Evolutionary conservation across 1,140 invertebrate species (phyloP), one percentile per base, ranked within the genome.

Genomic region (Drosophila ohnishii): DNA sequence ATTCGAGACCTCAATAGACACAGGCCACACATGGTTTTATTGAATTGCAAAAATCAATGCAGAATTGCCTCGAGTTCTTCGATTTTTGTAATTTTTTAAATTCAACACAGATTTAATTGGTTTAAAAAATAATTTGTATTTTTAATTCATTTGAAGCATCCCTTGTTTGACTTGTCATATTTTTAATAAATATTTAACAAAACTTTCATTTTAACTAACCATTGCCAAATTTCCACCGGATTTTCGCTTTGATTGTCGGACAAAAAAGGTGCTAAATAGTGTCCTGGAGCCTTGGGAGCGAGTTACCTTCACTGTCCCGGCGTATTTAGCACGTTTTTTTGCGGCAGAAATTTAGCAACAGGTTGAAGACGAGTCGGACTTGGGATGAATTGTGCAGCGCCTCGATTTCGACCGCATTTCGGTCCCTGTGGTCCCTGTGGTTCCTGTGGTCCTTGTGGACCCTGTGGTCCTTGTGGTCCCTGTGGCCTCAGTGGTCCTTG

Each of bases 251-350:
- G 30, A 66, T 55, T 62, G 58, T 58, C 60, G 34, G 59, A 47
- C 70, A 79, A 79, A 87, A 75, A 76, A 76, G 44, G 83, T 79
- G 83, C 72, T 86, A 87, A 83, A 86, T 86, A 79, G 64, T 40
- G n/a, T 35, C 34, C 50, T 39, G 61, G 65, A 45, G 50, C 30
- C 32, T 42, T 42, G 30, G 25, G 13, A 55, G 57, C 25, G 44
- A 39, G 19, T 14, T 13, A 7, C 30, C n/a, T 63, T 47, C 35
- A 45, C 61, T 62, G 48, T 22, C 61, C 63, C 63, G 48, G 37
- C 62, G 44, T 73, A 83, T 86, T 87, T 86, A 87, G 83, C 75
- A 83, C 76, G 50, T 79, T 86, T 87, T 87, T 87, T 86, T 83
- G 75, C 60, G 39, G 39, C 42, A 53, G 30, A 42, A 37, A 50